A percentile compares a stretch with the other conserved stretches of the same genome.
Conservation (phyloP, 1,140 invertebrate species). For the Matsumurasca onukii region DNA sequence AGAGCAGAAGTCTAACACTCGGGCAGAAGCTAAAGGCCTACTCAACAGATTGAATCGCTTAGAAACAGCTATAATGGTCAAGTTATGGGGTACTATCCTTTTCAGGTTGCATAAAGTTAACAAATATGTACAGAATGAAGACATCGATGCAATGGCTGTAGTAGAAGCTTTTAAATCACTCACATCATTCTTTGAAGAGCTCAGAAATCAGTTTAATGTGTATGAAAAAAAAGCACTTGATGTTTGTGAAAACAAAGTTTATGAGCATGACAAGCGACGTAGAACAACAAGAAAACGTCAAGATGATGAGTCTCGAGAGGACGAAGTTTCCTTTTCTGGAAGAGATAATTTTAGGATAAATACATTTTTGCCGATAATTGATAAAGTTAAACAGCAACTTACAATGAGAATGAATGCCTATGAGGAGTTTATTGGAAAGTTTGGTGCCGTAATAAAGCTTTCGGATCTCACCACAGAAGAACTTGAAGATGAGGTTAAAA, state of each 20-base stretch:
- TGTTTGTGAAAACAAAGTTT: slow-evolving; percentile 2
- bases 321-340: slow-evolving; percentile 7
- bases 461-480: not conserved
- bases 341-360: slow-evolving; percentile 11
- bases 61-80: slow-evolving; percentile 36
- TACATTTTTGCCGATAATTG: slow-evolving; percentile 17
- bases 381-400: slow-evolving; percentile 14
- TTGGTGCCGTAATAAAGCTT: not conserved
- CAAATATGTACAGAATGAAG: slow-evolving; percentile 23
- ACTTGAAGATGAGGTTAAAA: not conserved
- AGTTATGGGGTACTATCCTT: slow-evolving; percentile 20
- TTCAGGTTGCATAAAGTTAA: slow-evolving; percentile 16
- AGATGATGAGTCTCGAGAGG: slow-evolving; percentile 11
- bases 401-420: slow-evolving; percentile 4
- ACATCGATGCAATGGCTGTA: slow-evolving; percentile 13
- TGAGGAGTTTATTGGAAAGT: not conserved
- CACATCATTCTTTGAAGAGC: slow-evolving; percentile 24
- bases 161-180: slow-evolving; percentile 26
- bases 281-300: slow-evolving; percentile 2
- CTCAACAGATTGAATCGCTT: slow-evolving; percentile 25
- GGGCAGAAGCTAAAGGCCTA: slow-evolving; percentile 33
- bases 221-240: slow-evolving; percentile 16
- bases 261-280: not conserved
- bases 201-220: slow-evolving; percentile 30
- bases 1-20: slow-evolving; percentile 33